Evolutionary conservation across 2,888 invertebrate genomes (phyloP).

Genomic region (Sinohyriopsis cumingii): DNA sequence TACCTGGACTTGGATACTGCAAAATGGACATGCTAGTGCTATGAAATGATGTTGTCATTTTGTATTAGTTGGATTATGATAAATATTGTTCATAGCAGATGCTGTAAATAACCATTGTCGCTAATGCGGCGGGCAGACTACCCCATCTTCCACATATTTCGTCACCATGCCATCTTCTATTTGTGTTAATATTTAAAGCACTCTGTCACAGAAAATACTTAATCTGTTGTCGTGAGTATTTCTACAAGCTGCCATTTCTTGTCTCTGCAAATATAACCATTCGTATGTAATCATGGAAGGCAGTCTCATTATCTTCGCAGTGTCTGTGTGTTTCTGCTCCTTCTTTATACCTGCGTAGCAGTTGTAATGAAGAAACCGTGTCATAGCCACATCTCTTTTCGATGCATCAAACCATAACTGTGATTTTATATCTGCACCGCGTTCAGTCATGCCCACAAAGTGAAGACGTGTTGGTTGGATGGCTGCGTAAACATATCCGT

Average conservation of each 20-base stretch:
- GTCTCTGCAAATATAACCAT: constrained; percentile 35
- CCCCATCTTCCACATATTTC: constrained; percentile 28
- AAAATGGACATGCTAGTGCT: constrained; percentile 24
- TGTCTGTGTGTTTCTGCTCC: constrained; percentile 8
- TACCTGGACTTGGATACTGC: constrained; percentile 13
- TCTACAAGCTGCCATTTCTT: constrained; percentile 19
- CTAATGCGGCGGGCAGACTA: constrained; percentile 24
- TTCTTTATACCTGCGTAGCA: constrained; percentile 12
- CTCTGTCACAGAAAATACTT: constrained; percentile 44
- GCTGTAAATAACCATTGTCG: constrained; percentile 37
- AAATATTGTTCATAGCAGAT: constrained; percentile 36
- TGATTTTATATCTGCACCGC: constrained; percentile 9
- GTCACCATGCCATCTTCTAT: constrained; percentile 26
- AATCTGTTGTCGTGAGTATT: constrained; percentile 6
- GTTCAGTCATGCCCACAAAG: constrained; percentile 12
- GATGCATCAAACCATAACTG: constrained; percentile 3
- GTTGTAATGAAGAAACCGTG: constrained; percentile 20
- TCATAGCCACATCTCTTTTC: constrained; percentile 7
- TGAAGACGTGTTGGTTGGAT: constrained; percentile 4
- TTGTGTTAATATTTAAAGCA: constrained; percentile 41
- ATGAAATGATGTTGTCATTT: constrained; percentile 24
- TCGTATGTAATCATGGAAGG: constrained; percentile 16
- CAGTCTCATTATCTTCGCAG: constrained; percentile 18
- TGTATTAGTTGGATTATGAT: constrained; percentile 13
- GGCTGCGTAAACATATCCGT: constrained; percentile 10